Conservation (phyloP, 1,140 invertebrate species). For the Thalassaphorura encarpata region DNA sequence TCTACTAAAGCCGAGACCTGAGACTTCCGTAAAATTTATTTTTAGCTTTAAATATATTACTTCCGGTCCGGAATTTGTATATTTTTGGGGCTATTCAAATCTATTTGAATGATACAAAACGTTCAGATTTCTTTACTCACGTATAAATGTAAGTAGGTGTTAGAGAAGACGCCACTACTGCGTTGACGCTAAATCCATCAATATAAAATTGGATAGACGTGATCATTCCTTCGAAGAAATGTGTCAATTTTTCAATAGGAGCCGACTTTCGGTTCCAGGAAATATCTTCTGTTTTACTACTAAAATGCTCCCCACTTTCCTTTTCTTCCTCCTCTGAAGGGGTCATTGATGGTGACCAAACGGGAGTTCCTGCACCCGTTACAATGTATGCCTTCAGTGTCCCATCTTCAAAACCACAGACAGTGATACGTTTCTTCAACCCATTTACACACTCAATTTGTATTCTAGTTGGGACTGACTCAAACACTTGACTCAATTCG, state of each 20-base stretch:
- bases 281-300: too few species aligned
- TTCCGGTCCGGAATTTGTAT: too few species aligned
- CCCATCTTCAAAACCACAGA: slow-evolving; percentile 30
- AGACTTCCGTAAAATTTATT: too few species aligned
- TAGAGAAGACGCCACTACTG: slow-evolving; percentile 20
- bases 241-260: slow-evolving; percentile 14
- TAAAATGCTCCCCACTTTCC: too few species aligned
- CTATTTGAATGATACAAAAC: not conserved
- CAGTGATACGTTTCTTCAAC: slow-evolving; percentile 15
- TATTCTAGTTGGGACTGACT: slow-evolving; percentile 24
- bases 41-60: too few species aligned
- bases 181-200: slow-evolving; percentile 21
- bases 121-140: slow-evolving; percentile 6
- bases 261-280: not conserved
- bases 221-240: slow-evolving; percentile 23
- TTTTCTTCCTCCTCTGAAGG: too few species aligned
- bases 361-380: not conserved
- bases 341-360: not conserved
- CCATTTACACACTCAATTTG: slow-evolving; percentile 19
- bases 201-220: slow-evolving; percentile 23
- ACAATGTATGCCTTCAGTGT: slow-evolving; percentile 20
- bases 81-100: too few species aligned
- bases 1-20: too few species aligned
- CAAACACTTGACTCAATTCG: slow-evolving; percentile 19
- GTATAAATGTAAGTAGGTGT: slow-evolving; percentile 28